Conservation (phyloP, 2,888 invertebrate species). For the Cryptus armator region DNA sequence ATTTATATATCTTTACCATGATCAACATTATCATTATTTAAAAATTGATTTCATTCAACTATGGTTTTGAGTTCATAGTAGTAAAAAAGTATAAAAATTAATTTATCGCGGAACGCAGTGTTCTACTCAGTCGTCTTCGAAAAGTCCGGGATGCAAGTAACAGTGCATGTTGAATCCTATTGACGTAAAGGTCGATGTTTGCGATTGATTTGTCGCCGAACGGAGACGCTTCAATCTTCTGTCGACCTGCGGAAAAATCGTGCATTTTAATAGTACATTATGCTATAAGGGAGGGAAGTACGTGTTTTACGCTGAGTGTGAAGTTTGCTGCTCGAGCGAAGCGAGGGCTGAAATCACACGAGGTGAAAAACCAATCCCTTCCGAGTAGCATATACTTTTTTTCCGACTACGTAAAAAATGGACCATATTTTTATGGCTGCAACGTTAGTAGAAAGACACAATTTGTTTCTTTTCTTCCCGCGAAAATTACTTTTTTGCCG, state of each 20-base stretch:
- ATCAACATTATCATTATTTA: constrained; percentile 8
- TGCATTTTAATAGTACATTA: not conserved
- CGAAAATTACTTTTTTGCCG: too few species aligned
- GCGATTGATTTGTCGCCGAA: constrained; percentile 71
- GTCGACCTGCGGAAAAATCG: constrained; percentile 75
- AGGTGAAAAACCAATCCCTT: too few species aligned
- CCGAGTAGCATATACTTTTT: too few species aligned
- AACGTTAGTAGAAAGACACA: too few species aligned
- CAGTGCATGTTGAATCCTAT: constrained; percentile 81
- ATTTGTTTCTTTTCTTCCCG: too few species aligned
- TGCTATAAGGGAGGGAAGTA: too few species aligned
- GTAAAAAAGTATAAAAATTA: constrained; percentile 33
- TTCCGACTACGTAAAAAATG: too few species aligned
- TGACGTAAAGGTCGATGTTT: constrained; percentile 76
- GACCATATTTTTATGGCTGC: too few species aligned
- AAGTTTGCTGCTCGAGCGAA: too few species aligned
- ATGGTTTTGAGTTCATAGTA: not conserved
- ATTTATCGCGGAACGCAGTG: not conserved
- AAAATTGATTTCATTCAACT: not conserved
- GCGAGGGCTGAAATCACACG: too few species aligned
- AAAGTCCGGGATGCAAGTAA: constrained; percentile 82
- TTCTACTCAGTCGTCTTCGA: constrained; percentile 68
- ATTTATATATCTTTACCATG: constrained; percentile 17
- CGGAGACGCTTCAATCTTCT: constrained; percentile 74
- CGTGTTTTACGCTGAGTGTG: too few species aligned